Percentiles rank a stretch among this genome's conserved stretches.
These are phyloP conservation scores for Tragopan temminckii DNA, from an alignment of 2,797 vertebrate genomes.

Conservation along the genomic window DNA sequence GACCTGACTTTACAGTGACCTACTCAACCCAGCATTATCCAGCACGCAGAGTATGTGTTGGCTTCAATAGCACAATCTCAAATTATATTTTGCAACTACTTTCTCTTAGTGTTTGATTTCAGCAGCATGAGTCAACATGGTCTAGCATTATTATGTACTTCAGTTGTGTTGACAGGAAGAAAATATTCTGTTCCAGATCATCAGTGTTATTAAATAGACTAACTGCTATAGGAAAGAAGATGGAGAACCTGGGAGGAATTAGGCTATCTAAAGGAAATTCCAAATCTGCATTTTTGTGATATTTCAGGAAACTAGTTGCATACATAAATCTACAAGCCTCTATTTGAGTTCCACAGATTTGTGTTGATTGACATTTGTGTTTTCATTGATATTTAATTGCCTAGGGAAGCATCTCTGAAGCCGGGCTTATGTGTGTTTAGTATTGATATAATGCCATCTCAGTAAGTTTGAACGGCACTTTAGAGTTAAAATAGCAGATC, in stretches of 20 bases:
- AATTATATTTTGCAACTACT: neutral
- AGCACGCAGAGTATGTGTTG: neutral
- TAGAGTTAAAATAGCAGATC: neutral
- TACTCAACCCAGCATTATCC: neutral
- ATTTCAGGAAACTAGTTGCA: neutral
- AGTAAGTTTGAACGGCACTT: neutral
- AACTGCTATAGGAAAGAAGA: neutral
- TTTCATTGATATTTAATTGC: constrained; percentile 10
- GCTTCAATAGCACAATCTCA: neutral
- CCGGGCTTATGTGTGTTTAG: constrained; percentile 6
- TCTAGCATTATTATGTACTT: neutral
- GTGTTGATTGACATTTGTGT: constrained; percentile 1
- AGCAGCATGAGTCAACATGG: neutral
- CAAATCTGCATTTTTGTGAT: neutral
- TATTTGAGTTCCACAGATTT: neutral
- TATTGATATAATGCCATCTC: neutral
- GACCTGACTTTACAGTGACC: neutral
- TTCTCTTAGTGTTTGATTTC: neutral
- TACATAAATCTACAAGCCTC: neutral
- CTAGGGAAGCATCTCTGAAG: neutral
- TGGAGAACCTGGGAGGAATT: neutral
- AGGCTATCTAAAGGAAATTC: neutral
- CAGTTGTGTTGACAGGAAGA: neutral
- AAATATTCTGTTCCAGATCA: neutral
- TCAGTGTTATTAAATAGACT: neutral